Base-by-base conservation (phyloP, 2,113 vertebrate genomes). In the Willisornis vidua region DNA sequence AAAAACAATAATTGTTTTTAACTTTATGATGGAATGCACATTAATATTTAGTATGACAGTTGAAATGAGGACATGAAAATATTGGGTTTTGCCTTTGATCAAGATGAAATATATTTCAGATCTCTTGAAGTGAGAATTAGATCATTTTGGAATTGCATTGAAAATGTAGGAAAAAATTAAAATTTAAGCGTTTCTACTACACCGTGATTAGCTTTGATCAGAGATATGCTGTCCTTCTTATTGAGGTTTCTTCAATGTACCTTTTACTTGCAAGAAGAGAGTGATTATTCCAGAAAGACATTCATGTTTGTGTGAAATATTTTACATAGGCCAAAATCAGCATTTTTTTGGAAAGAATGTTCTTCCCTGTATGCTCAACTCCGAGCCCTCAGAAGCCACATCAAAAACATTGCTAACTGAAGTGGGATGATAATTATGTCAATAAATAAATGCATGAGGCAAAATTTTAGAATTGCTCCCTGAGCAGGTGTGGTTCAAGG, bases 401-500 rank as follows among this genome's bases (percentile, higher is more conserved):
- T 91, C 75, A 95, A 88, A 95, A 95, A 24, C 41, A 31, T n/a
- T 81, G 24, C 43, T 88, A 70, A 77, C 67, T 86, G 43, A 78
- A 89, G 41, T 31, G 23, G n/a, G 43, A 19, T 75, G 37, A 65
- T 90, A 95, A 97, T 95, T 96, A 95, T 81, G 61, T 75, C 35
- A 71, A 48, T 62, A 59, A 73, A 93, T 93, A 82, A 89, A 82
- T 80, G 5, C 59, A 51, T 12, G 55, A 68, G 25, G 72, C 33
- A 72, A 88, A 86, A 37, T 78, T 84, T 91, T 57, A 89, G 48
- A 90, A 54, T 43, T 88, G 48, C 48, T 78, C 6, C 61, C 46
- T 83, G 52, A 61, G 67, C 76, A 92, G 70, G 52, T 96, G 79
- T 89, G 61, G 48, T 92, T 94, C 72, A 78, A 89, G 39, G 29